Percentiles rank a stretch among this genome's conserved stretches.
Evolutionary conservation across 2,888 invertebrate genomes (phyloP).

Genomic region (Hydrotaea diabolus): DNA sequence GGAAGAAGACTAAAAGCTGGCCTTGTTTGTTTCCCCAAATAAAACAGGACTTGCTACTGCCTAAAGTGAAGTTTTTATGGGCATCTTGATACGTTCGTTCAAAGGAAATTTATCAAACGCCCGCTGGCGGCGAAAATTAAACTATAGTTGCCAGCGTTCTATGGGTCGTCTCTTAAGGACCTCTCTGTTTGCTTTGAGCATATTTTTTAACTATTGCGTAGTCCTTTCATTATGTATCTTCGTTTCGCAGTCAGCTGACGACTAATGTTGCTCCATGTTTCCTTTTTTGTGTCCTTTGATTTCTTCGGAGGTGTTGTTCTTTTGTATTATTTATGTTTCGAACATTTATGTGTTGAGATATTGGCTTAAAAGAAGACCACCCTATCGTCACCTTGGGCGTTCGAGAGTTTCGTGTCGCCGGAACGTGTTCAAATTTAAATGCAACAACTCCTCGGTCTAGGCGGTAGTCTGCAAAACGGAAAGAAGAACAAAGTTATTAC

Average conservation of each 20-base stretch:
- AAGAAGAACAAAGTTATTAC: not conserved
- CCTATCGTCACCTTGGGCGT: constrained; percentile 62
- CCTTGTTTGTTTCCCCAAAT: constrained; percentile 13
- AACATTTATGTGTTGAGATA: constrained; percentile 41
- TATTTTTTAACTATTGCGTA: constrained; percentile 36
- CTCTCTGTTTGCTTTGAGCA: no score
- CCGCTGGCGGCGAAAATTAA: not conserved
- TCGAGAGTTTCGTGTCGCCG: not conserved
- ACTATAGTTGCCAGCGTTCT: constrained; percentile 26
- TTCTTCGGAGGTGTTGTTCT: no score
- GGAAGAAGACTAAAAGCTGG: not conserved
- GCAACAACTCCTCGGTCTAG: constrained; percentile 56
- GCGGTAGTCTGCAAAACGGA: not conserved
- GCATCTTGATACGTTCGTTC: constrained; percentile 71
- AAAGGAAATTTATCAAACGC: constrained; percentile 70
- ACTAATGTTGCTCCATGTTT: constrained; percentile 53
- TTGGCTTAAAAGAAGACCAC: constrained; percentile 36
- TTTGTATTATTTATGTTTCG: constrained; percentile 59
- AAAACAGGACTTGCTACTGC: constrained; percentile 64
- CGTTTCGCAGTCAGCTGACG: not conserved
- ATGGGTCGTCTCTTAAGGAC: constrained; percentile 22
- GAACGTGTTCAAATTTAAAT: constrained; percentile 52
- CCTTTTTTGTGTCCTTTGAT: constrained; percentile 43
- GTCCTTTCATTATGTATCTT: constrained; percentile 29
- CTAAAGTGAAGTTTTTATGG: constrained; percentile 71